A percentile compares a stretch with the other conserved stretches of the same genome.
phyloP scores from a whole-genome alignment of 2,113 vertebrate genomes.

The Neodon shergylaensis region DNA sequence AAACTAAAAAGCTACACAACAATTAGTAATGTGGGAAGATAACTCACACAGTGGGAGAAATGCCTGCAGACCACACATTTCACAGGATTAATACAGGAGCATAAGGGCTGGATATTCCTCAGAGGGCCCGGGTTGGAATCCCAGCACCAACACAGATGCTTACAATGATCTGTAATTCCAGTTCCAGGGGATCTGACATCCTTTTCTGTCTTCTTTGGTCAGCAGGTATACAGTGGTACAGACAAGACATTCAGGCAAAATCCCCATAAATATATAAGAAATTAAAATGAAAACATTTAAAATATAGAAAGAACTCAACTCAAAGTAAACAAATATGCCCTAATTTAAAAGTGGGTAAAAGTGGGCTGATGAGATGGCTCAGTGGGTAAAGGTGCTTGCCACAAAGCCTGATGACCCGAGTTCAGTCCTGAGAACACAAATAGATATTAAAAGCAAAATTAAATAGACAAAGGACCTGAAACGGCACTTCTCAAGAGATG shows the following conservation, averaged over 20 bases:
- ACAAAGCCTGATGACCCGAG: not conserved
- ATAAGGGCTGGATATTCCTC: not conserved
- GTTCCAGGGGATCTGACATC: not conserved
- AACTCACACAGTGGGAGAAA: not conserved
- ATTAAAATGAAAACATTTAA: not conserved
- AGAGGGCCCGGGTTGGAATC: not conserved
- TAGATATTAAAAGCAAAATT: not conserved
- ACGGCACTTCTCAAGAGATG: constrained; percentile 9
- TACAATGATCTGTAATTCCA: not conserved
- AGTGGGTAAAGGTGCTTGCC: not conserved
- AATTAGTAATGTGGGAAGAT: not conserved
- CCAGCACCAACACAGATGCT: not conserved
- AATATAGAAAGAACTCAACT: not conserved
- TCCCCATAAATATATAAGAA: not conserved
- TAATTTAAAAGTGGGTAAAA: not conserved
- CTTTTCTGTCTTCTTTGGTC: not conserved
- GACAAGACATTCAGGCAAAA: not conserved
- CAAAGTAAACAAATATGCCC: not conserved
- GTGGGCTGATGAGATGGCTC: not conserved
- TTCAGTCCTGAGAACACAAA: not conserved
- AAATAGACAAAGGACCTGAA: not conserved
- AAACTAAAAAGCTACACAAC: not conserved
- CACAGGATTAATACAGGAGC: not conserved
- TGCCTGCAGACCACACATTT: not conserved
- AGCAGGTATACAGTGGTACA: not conserved